Conservation (phyloP, 2,797 vertebrate species). For the Girardinus metallicus region DNA sequence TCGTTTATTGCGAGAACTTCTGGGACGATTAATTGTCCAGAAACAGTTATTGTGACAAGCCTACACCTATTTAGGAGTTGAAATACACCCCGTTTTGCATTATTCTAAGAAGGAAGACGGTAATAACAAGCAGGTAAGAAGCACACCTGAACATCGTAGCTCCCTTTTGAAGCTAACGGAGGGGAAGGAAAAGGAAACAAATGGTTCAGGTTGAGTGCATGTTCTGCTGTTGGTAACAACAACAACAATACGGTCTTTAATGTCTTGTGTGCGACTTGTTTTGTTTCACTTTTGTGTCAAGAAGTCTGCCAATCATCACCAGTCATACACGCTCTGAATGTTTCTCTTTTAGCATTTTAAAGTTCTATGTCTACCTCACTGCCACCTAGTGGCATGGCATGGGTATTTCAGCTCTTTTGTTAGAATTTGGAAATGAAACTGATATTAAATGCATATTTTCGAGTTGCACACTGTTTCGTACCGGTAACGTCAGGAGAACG, state of each 20-base stretch:
- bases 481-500: neutral
- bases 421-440: neutral
- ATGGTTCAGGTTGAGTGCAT: neutral
- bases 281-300: neutral
- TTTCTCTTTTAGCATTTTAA: neutral
- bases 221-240: neutral
- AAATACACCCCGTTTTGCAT: neutral
- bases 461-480: neutral
- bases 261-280: neutral
- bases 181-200: neutral
- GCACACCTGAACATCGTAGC: neutral
- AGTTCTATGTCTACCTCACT: neutral
- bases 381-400: neutral
- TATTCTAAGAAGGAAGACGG: neutral
- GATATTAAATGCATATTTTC: neutral
- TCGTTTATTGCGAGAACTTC: too few species aligned
- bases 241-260: too few species aligned
- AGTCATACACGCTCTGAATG: neutral
- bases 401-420: neutral
- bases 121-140: neutral
- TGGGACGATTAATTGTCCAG: too few species aligned
- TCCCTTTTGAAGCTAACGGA: neutral
- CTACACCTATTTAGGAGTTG: neutral
- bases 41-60: too few species aligned
- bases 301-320: neutral